Evolutionary conservation across 2,888 invertebrate species (phyloP).

Genomic region (Thera britannica): DNA sequence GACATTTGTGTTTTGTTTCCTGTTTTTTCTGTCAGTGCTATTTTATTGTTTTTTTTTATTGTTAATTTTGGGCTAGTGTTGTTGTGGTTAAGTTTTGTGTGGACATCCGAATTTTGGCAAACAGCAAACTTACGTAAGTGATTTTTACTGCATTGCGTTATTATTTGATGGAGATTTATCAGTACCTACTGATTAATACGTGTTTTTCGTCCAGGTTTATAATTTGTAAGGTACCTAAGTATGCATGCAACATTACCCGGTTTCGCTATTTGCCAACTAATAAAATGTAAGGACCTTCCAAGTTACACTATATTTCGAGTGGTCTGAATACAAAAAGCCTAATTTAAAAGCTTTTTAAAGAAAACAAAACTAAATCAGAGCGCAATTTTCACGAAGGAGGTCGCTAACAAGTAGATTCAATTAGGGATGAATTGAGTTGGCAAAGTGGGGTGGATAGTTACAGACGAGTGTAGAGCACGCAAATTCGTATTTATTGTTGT

Average conservation of each 20-base stretch:
- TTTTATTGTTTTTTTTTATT: slow-evolving; percentile 50
- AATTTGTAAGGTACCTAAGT: background rate
- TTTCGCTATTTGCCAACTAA: background rate
- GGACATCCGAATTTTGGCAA: slow-evolving; percentile 60
- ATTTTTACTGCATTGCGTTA: slow-evolving; percentile 79
- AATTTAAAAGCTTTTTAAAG: slow-evolving; percentile 25
- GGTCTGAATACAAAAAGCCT: background rate
- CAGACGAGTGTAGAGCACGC: slow-evolving; percentile 27
- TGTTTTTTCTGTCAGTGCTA: slow-evolving; percentile 42
- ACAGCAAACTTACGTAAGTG: slow-evolving; percentile 81
- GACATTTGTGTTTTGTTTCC: slow-evolving; percentile 50
- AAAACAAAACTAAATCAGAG: slow-evolving; percentile 41
- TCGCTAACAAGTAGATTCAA: slow-evolving; percentile 47
- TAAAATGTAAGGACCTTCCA: background rate
- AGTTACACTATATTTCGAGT: background rate
- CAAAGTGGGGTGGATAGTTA: slow-evolving; percentile 43
- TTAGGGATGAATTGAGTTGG: slow-evolving; percentile 51
- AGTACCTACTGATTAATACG: background rate
- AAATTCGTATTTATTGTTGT: slow-evolving; percentile 35
- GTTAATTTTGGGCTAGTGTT: slow-evolving; percentile 54
- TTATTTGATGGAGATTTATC: slow-evolving; percentile 5
- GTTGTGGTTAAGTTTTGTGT: slow-evolving; percentile 52
- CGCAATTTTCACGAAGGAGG: slow-evolving; percentile 44
- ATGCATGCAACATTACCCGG: background rate
- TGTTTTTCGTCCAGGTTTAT: background rate